A percentile compares a stretch with the other conserved stretches of the same genome.
Evolutionary conservation across 2,113 vertebrate species (phyloP).

Genomic region (Galbula dea): DNA sequence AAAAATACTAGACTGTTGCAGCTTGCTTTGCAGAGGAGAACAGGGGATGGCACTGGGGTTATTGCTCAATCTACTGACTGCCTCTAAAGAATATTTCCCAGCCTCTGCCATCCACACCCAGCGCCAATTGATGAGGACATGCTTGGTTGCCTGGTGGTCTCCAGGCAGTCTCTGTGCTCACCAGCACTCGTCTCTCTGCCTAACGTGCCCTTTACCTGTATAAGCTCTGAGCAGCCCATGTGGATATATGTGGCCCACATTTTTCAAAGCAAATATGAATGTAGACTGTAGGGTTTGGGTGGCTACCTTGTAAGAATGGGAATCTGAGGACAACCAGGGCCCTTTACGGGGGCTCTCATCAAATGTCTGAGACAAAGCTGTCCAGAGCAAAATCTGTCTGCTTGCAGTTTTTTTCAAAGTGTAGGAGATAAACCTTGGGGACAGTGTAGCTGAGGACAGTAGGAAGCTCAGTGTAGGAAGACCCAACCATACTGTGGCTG

Average conservation of each 20-base stretch:
- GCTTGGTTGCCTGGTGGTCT: not conserved
- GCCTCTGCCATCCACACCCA: not conserved
- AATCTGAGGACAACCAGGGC: not conserved
- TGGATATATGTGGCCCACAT: not conserved
- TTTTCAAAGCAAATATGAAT: not conserved
- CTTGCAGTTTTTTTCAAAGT: rapidly evolving
- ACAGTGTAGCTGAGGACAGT: not conserved
- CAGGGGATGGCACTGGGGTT: not conserved
- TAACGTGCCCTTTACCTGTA: rapidly evolving
- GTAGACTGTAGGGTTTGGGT: not conserved
- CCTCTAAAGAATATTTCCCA: not conserved
- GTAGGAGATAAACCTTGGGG: not conserved
- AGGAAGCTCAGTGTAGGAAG: not conserved
- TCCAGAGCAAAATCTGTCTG: not conserved
- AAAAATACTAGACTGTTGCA: not conserved
- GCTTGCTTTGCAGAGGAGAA: not conserved
- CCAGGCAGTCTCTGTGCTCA: not conserved
- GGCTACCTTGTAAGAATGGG: not conserved
- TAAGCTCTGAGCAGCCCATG: not conserved
- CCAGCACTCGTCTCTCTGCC: not conserved
- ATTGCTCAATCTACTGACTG: not conserved
- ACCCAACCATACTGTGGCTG: not conserved
- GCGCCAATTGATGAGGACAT: rapidly evolving
- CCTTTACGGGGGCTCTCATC: not conserved
- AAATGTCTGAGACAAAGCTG: not conserved